These are phyloP conservation scores for Adelges cooleyi DNA, from an alignment of 1,140 invertebrate species.

Conservation along the genomic window DNA sequence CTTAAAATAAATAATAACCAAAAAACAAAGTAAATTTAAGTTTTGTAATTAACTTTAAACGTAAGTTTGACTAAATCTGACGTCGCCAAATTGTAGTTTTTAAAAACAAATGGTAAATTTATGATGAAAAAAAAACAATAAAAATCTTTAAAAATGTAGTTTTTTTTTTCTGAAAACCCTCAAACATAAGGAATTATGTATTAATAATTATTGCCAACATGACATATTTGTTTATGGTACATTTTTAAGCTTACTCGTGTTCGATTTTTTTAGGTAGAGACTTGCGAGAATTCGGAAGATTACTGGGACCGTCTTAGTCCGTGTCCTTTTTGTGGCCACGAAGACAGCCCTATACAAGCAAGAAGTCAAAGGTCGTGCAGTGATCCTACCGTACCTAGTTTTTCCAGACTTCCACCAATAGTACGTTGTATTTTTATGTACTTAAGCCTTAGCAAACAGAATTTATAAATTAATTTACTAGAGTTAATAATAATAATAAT, in stretches of 20 bases:
- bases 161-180: background rate
- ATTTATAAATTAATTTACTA: no score
- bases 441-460: no score
- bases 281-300: background rate
- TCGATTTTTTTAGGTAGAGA: background rate
- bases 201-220: background rate
- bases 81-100: no score
- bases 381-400: conserved; percentile 34
- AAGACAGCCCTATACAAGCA: conserved; percentile 32
- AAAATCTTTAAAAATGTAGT: no score
- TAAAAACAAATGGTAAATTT: no score
- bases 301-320: conserved; percentile 22
- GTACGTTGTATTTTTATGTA: conserved; percentile 31
- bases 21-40: no score
- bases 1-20: no score
- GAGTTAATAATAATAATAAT: no score
- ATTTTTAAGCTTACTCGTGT: background rate
- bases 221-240: background rate
- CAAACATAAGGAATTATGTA: background rate
- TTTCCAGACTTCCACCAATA: conserved; percentile 35
- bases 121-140: no score
- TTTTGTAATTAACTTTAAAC: no score
- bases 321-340: conserved; percentile 34
- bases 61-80: no score
- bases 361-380: conserved; percentile 34